Conservation (phyloP, 2,113 vertebrate species). For the Thryonomys swinderianus region DNA sequence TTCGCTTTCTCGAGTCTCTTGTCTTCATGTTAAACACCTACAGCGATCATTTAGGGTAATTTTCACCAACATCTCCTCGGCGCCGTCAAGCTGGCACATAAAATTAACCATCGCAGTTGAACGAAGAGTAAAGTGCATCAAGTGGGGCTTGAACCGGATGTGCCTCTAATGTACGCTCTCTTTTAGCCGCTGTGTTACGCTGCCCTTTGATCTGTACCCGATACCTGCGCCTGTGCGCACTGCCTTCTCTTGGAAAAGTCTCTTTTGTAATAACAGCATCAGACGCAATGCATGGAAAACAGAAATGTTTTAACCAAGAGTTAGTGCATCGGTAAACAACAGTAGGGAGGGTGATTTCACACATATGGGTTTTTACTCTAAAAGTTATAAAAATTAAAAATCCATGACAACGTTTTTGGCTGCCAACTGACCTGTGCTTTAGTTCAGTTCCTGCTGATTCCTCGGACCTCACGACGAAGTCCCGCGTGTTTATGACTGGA, state of each 20-base stretch:
- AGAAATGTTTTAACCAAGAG: neutral
- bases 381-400: neutral
- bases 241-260: neutral
- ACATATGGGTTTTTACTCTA: neutral
- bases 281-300: neutral
- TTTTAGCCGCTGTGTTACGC: neutral
- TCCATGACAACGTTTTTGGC: neutral
- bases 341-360: neutral
- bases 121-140: neutral
- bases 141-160: neutral
- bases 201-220: neutral
- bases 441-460: neutral
- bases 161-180: neutral
- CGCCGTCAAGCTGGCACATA: neutral
- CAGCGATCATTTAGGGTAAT: neutral
- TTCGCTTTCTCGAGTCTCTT: neutral
- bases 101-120: neutral
- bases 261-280: neutral
- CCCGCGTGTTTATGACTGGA: rapidly evolving
- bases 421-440: neutral
- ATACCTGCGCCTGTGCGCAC: neutral
- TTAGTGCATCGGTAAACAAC: neutral
- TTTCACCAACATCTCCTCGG: neutral
- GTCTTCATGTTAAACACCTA: neutral
- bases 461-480: neutral